These are phyloP conservation scores for Paedocypris micromegethes DNA, from an alignment of 2,797 vertebrate species.

Conservation along the genomic window DNA sequence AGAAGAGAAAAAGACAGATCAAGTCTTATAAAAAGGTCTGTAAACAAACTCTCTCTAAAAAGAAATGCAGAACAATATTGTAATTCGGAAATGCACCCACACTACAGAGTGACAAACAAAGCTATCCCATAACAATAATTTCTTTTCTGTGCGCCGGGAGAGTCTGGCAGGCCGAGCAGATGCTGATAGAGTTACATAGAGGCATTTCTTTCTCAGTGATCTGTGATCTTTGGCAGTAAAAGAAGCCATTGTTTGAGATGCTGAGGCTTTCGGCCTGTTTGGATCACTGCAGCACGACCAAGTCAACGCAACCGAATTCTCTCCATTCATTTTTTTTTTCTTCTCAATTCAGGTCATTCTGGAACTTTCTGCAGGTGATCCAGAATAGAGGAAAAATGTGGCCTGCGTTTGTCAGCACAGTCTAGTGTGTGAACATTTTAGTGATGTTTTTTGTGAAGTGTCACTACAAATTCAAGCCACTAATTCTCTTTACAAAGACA, in stretches of 20 bases:
- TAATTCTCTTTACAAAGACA: too few species aligned
- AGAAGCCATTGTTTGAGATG: conserved; percentile 41
- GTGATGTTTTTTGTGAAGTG: too few species aligned
- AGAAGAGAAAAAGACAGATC: conserved; percentile 8
- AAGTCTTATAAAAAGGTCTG: neutral
- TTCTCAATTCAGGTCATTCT: too few species aligned
- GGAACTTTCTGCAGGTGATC: too few species aligned
- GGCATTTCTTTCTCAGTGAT: conserved; percentile 47
- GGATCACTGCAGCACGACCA: neutral
- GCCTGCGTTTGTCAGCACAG: too few species aligned
- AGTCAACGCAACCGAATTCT: conserved; percentile 5
- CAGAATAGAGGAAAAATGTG: too few species aligned
- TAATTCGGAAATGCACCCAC: conserved; percentile 24
- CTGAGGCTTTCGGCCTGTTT: conserved; percentile 16
- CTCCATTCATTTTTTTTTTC: neutral
- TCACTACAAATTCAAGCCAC: too few species aligned
- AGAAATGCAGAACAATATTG: too few species aligned
- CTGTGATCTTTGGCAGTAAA: conserved; percentile 37
- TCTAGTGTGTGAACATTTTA: too few species aligned
- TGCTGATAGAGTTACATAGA: conserved; percentile 43
- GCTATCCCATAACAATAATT: conserved; percentile 32
- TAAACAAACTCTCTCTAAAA: too few species aligned
- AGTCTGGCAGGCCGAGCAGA: conserved; percentile 32
- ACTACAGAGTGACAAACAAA: conserved; percentile 27
- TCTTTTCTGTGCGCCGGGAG: conserved; percentile 26